A percentile compares a stretch with the other conserved stretches of the same genome.
These are phyloP conservation scores for Notoglanidium macrostoma DNA, from an alignment of 2,797 vertebrate genomes.

Conservation along the genomic window DNA sequence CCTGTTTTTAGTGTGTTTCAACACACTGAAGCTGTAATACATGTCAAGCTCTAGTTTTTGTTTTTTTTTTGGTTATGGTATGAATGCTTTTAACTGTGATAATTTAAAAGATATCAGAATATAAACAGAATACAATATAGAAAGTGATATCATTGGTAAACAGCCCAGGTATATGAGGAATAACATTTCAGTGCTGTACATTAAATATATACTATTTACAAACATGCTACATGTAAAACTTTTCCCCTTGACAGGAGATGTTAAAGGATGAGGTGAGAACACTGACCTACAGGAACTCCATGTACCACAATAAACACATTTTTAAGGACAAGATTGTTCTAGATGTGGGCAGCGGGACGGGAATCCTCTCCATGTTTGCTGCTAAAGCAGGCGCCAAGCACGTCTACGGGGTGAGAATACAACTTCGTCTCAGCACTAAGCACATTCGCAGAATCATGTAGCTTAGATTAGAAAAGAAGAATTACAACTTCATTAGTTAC, in stretches of 20 bases:
- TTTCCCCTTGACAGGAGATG: slow-evolving; percentile 85
- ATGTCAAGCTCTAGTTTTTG: neutral
- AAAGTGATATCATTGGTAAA: neutral
- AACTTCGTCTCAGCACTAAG: neutral
- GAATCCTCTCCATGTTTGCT: slow-evolving; percentile 98
- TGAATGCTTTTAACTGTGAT: neutral
- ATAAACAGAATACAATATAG: neutral
- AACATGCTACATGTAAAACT: neutral
- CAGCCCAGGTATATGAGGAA: neutral
- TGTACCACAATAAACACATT: slow-evolving; percentile 99
- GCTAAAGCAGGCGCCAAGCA: slow-evolving; percentile 96
- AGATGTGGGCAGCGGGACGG: slow-evolving; percentile 95
- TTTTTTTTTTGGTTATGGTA: neutral
- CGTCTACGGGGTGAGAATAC: slow-evolving; percentile 86
- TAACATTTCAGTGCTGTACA: neutral
- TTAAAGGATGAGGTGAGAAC: slow-evolving; percentile 97
- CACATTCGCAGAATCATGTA: neutral
- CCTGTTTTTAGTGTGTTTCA: neutral
- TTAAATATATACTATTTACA: neutral
- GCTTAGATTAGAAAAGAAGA: neutral
- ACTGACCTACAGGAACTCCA: slow-evolving; percentile 94
- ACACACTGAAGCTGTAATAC: neutral
- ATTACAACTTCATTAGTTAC: neutral
- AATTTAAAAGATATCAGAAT: neutral
- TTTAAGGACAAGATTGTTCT: slow-evolving; percentile 97